phyloP scores from a whole-genome alignment of 2,888 invertebrate genomes.

The Eupeodes latifasciatus region DNA sequence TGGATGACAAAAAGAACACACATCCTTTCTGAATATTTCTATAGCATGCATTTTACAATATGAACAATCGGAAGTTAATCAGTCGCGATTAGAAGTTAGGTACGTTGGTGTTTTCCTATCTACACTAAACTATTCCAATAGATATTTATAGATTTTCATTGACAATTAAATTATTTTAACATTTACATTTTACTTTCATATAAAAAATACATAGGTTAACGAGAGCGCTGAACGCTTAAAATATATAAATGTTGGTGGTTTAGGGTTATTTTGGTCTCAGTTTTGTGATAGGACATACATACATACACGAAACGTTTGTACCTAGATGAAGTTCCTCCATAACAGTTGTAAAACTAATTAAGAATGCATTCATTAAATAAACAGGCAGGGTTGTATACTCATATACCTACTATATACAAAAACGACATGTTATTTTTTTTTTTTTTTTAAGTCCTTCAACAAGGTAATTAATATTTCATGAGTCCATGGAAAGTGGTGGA shows the following conservation, averaged over 20 bases:
- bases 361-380: constrained; percentile 43
- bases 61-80: constrained; percentile 55
- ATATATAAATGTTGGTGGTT: neutral
- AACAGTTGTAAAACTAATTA: constrained; percentile 12
- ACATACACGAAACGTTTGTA: too few relatives aligned
- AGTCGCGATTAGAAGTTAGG: neutral
- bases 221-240: too few relatives aligned
- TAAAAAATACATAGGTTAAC: neutral
- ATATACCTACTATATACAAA: constrained; percentile 22
- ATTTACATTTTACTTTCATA: neutral
- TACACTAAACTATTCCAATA: neutral
- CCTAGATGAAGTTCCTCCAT: neutral
- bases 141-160: constrained; percentile 33
- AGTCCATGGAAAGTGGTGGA: neutral
- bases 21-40: constrained; percentile 6
- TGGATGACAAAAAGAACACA: neutral
- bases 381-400: neutral
- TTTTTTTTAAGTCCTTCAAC: constrained; percentile 33
- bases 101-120: neutral
- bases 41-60: constrained; percentile 4
- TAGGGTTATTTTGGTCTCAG: constrained; percentile 11
- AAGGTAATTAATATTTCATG: constrained; percentile 37
- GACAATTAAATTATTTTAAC: constrained; percentile 23
- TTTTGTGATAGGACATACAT: neutral
- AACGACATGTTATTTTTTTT: constrained; percentile 30